Base-by-base conservation (phyloP, 92 coral and sea anemone species). In the Zoanthus sansibaricus region DNA sequence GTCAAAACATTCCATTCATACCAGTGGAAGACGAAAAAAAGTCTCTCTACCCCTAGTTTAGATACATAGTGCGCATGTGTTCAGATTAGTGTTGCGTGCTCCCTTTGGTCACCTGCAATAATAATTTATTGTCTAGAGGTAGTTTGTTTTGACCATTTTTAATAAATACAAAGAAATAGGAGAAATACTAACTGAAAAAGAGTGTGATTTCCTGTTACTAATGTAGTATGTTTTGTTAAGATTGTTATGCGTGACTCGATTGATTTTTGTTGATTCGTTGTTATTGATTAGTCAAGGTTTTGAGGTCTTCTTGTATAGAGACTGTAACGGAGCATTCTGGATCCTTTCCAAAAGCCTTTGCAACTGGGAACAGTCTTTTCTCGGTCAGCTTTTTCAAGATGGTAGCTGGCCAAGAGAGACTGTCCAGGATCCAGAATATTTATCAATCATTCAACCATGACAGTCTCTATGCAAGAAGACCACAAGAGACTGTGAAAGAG, bases 201-300 rank as follows among this genome's bases (percentile, higher is more conserved):
- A 70, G 74, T 70, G 74, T 70, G 74, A 70, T 70, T 70, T 70
- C 74, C 74, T 70, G 74, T 70, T 70, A 70, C 74, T 70, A 70
- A 70, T 70, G 74, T 33, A 31, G 47, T 70, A 47, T 70, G 74
- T 70, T 70, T 70, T 70, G 74, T 31, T 70, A 14, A 70, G 74
- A 70, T 70, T 70, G 47, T 70, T 70, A 32, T 70, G 46, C 46
- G 48, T 70, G 74, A 10, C 74, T 70, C 74, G 73, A 70, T 70
- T 70, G 48, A 30, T 70, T 70, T 70, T 30, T 70, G 74, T 70
- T 47, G 74, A 70, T 70, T 70, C 74, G 48, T 70, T 47, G 47
- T 70, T 70, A 32, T 70, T 30, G 74, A 70, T 70, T 70, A 70
- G 74, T 47, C 74, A 70, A 70, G 74, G 74, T 70, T 70, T 70